These are phyloP conservation scores for Acrocyrtus sp. DNA, from an alignment of 2,888 invertebrate species.

Conservation along the genomic window DNA sequence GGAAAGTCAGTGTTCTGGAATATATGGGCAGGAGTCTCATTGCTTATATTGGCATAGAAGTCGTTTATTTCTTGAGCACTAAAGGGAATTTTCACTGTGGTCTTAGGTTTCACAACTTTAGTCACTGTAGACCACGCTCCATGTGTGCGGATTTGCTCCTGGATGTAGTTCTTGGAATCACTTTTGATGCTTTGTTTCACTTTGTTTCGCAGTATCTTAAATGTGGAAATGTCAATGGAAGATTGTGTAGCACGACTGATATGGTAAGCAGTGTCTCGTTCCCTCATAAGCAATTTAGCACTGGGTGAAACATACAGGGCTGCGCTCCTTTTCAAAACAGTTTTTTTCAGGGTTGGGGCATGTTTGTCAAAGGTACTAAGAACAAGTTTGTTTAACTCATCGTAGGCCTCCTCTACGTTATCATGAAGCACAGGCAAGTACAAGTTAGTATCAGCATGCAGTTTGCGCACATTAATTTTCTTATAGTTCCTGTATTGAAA, in stretches of 20 bases:
- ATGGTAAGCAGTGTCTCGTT: neutral
- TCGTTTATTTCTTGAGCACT: slow-evolving; percentile 3
- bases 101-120: neutral
- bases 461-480: neutral
- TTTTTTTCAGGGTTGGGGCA: no score
- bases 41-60: neutral
- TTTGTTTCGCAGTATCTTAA: neutral
- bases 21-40: neutral
- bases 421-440: no score
- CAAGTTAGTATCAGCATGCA: no score
- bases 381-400: no score
- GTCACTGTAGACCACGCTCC: slow-evolving; percentile 3
- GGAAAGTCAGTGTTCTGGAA: neutral
- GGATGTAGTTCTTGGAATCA: neutral
- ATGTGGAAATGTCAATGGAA: neutral
- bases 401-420: no score
- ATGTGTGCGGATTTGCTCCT: neutral
- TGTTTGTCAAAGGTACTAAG: no score
- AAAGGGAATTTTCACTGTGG: neutral
- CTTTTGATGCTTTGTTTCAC: neutral
- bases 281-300: no score
- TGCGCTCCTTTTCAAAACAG: no score
- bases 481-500: slow-evolving; percentile 6
- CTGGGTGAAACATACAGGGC: no score
- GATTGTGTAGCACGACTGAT: no score